A percentile compares a stretch with the other conserved stretches of the same genome.
Evolutionary conservation across 2,888 invertebrate genomes (phyloP).

Genomic region (Thyatira batis): DNA sequence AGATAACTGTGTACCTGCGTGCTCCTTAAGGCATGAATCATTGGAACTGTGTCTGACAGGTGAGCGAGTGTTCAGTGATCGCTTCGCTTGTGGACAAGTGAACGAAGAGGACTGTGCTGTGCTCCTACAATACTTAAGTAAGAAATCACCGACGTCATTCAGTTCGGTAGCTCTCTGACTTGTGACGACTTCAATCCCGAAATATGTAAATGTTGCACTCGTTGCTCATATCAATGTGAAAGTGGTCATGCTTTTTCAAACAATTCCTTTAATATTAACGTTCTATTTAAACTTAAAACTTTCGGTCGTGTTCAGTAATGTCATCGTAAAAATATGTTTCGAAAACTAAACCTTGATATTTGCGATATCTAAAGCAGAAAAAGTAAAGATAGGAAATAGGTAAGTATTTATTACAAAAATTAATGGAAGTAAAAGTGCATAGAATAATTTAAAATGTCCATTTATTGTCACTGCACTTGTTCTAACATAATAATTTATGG

Average conservation of each 20-base stretch:
- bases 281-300: no score
- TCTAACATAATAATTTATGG: no score
- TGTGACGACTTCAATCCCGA: not conserved
- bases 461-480: no score
- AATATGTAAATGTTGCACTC: not conserved
- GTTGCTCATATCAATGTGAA: not conserved
- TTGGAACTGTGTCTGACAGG: slow-evolving; percentile 45
- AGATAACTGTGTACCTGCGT: slow-evolving; percentile 23
- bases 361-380: no score
- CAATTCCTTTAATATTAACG: not conserved
- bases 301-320: no score
- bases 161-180: not conserved
- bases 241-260: not conserved
- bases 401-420: no score
- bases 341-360: no score
- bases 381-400: no score
- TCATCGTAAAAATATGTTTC: no score
- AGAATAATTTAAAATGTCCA: no score
- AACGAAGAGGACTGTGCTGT: not conserved
- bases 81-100: not conserved
- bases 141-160: not conserved
- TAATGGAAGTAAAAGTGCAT: no score
- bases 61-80: slow-evolving; percentile 28
- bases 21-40: slow-evolving; percentile 28
- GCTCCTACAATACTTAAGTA: not conserved